These are phyloP conservation scores for Synanthedon tipuliformis DNA, from an alignment of 2,888 invertebrate genomes.

Conservation along the genomic window DNA sequence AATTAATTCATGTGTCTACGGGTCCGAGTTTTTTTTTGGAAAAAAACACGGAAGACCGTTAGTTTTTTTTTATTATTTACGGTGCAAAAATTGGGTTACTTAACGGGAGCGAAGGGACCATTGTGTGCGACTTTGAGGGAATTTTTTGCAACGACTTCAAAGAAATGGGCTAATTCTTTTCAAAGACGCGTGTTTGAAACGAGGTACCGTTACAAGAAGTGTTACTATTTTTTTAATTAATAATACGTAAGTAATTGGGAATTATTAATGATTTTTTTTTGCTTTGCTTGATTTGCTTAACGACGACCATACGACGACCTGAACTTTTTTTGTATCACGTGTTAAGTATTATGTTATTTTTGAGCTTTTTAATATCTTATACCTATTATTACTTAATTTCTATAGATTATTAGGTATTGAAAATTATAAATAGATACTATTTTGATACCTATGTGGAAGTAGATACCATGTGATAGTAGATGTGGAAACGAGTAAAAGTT, in stretches of 20 bases:
- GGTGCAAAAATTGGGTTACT: constrained; percentile 70
- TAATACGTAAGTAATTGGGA: constrained; percentile 27
- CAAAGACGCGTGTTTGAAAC: constrained; percentile 19
- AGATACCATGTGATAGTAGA: too few species aligned
- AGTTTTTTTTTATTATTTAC: constrained; percentile 60
- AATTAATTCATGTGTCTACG: constrained; percentile 56
- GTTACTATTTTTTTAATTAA: constrained; percentile 37
- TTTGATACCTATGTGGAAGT: too few species aligned
- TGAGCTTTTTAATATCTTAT: too few species aligned
- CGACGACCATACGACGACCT: too few species aligned
- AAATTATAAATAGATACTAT: too few species aligned
- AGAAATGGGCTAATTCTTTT: constrained; percentile 18
- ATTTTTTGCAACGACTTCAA: constrained; percentile 16
- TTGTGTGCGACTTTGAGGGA: constrained; percentile 43
- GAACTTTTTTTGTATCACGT: too few species aligned
- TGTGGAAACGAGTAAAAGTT: too few species aligned
- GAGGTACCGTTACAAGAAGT: constrained; percentile 16
- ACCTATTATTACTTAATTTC: too few species aligned
- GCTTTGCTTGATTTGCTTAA: too few species aligned
- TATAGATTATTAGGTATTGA: too few species aligned
- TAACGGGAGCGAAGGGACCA: constrained; percentile 52
- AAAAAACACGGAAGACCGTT: constrained; percentile 52
- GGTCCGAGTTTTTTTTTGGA: constrained; percentile 13
- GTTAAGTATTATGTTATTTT: too few species aligned
- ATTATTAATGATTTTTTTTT: constrained; percentile 44